These are phyloP conservation scores for Cephalopterus ornatus DNA, from an alignment of 2,113 vertebrate species.

Conservation along the genomic window DNA sequence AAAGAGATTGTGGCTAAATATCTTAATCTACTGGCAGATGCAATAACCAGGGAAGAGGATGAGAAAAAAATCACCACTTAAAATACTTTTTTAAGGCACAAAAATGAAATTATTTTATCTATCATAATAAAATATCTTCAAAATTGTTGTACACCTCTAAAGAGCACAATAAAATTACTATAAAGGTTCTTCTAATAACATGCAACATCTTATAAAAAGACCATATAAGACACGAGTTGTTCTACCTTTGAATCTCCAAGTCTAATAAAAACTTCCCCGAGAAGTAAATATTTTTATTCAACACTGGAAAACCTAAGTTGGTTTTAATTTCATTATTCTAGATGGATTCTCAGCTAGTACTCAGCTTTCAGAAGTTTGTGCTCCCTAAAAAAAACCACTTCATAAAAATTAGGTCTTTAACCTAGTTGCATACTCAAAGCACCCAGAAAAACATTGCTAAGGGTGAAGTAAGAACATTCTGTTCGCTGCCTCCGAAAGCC, in stretches of 20 bases:
- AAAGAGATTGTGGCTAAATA: not conserved
- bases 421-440: not conserved
- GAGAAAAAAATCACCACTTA: not conserved
- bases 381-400: not conserved
- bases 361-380: not conserved
- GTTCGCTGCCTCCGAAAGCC: not conserved
- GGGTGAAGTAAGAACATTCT: not conserved
- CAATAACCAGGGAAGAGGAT: not conserved
- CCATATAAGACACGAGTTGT: not conserved
- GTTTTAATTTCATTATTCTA: not conserved
- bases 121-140: not conserved
- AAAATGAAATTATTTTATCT: not conserved
- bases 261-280: not conserved
- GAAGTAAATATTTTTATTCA: not conserved
- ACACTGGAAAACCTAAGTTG: not conserved
- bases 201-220: not conserved
- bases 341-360: not conserved
- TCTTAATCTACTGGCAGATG: not conserved
- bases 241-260: not conserved
- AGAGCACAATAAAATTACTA: not conserved
- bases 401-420: not conserved
- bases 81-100: not conserved
- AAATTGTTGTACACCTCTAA: not conserved
- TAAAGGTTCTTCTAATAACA: not conserved
- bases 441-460: not conserved